Percentiles rank a stretch among this genome's conserved stretches.
Evolutionary conservation across 2,888 invertebrate genomes (phyloP).

Genomic region (Teleiodes luculella): DNA sequence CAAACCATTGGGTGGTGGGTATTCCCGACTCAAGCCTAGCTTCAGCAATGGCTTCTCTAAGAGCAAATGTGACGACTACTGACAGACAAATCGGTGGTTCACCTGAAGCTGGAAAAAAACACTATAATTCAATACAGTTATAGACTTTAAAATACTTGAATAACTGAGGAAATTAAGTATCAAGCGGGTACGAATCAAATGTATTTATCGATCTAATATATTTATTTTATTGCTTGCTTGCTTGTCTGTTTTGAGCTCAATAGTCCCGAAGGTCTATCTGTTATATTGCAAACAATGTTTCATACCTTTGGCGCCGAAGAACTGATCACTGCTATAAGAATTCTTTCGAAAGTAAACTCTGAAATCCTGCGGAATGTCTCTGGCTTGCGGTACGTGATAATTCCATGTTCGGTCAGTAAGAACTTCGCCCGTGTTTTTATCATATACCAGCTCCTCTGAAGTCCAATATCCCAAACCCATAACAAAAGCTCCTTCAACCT

Average conservation of each 20-base stretch:
- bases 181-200: no score
- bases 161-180: no score
- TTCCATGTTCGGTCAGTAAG: conserved; percentile 88
- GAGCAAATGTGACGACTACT: conserved; percentile 74
- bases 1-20: conserved; percentile 72
- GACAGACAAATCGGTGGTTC: conserved; percentile 73
- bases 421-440: conserved; percentile 81
- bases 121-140: neutral
- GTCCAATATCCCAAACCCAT: conserved; percentile 88
- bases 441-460: conserved; percentile 82
- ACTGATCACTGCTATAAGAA: conserved; percentile 78
- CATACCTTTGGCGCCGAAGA: conserved; percentile 84
- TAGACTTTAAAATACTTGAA: no score
- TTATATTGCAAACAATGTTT: no score
- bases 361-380: conserved; percentile 87
- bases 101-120: conserved; percentile 53
- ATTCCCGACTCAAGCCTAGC: conserved; percentile 80
- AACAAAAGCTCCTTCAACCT: conserved; percentile 85
- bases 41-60: conserved; percentile 80
- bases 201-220: no score
- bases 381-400: conserved; percentile 84
- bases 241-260: no score
- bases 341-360: conserved; percentile 82
- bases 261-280: no score
- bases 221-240: no score